Evolutionary conservation across 2,888 invertebrate genomes (phyloP), one percentile per base, ranked within the genome.

Genomic region (Limenitis arthemis): DNA sequence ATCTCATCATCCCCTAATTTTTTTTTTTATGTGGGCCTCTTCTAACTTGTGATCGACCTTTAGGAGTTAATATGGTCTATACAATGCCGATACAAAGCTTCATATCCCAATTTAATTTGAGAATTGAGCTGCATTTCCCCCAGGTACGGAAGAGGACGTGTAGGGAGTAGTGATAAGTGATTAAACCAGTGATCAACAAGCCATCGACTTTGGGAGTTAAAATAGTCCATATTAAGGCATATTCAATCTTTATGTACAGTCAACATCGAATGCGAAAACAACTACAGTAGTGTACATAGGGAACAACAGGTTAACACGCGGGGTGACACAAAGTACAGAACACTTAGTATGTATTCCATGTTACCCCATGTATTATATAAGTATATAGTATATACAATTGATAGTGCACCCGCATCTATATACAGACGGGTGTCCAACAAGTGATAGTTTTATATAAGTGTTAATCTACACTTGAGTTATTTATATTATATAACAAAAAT

Each of bases 211-310:
- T n/a, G n/a, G n/a, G n/a, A n/a, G n/a, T n/a, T n/a, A n/a, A n/a
- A n/a, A n/a, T n/a, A n/a, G n/a, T n/a, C n/a, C n/a, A n/a, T n/a
- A n/a, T n/a, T n/a, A n/a, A n/a, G n/a, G n/a, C n/a, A n/a, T 78
- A 72, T 77, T 77, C 77, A 83, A 78, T 79, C 69, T 73, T 77
- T 76, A 81, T 82, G 64, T 82, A 84, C 83, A 84, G 39, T 72
- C 73, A 79, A 81, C 82, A 79, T 76, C 67, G 70, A 78, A 74
- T 69, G 72, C 64, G 67, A 69, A 75, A 79, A 78, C 75, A 77
- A 76, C 77, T 79, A 82, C 75, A 67, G 68, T 67, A 71, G 72
- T 68, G 66, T 75, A 73, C 72, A 72, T 71, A 71, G 74, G 73
- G 73, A 71, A 75, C 79, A 78, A 77, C 79, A 78, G 66, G 71